Evolutionary conservation across 1,140 invertebrate species (phyloP), one percentile per base, ranked within the genome.

Genomic region (Diorhabda sublineata): DNA sequence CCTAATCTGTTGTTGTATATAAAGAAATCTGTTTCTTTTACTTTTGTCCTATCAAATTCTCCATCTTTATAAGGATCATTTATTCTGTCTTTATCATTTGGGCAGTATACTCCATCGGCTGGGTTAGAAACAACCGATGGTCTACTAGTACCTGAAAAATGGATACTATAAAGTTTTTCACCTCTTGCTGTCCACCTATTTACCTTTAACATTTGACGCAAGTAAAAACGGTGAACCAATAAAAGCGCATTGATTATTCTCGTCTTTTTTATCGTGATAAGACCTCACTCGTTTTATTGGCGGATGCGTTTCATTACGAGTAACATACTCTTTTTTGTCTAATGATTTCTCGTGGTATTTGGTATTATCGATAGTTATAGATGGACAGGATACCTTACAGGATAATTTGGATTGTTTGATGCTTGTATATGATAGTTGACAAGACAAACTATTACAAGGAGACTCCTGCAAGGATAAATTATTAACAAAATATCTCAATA

Each of bases 231-330:
- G 73, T 0, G 68, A 74, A 42, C 73, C 73, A 41, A 74, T 64
- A 9, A 74, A 70, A 43, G 70, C 65, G 59, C 73, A 74, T 60
- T 74, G 73, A 47, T 71, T 74, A 7, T 74, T 64, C n/a, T 60
- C 45, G 42, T 73, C 71, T 65, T 67, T 62, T 52, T 59, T 47
- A 41, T 67, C 11, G 11, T 52, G 58, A 7, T 45, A 60, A 11
- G 57, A 60, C 5, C 57, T 59, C 11, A 45, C 44, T 42, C 52
- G 11, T 56, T 64, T 64, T 45, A 47, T n/a, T 9, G 61, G 56
- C 8, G 47, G 45, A 56, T 45, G 45, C 8, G 61, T 63, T 3
- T 42, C 42, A 9, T 9, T 63, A 8, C 26, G 26, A 6, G 8
- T 42, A 6, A 7, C 7, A 63, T 43, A 44, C 9, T 63, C 45